phyloP scores from a whole-genome alignment of 2,888 invertebrate genomes.

The Metacarcinus magister region DNA sequence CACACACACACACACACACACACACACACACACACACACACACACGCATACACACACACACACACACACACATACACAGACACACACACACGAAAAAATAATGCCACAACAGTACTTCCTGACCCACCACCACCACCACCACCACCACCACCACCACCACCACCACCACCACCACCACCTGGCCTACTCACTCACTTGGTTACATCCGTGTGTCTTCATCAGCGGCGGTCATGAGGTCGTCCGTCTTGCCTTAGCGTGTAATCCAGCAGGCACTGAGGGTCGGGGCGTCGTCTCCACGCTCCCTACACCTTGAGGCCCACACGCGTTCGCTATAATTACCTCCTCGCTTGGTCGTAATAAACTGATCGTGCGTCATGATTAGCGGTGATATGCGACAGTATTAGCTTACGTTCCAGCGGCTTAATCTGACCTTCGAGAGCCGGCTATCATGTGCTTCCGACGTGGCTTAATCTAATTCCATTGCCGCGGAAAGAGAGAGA shows the following conservation, averaged over 20 bases:
- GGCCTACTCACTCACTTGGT: not conserved
- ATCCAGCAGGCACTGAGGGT: not conserved
- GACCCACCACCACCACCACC: too few species aligned
- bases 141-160: not conserved
- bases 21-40: slow-evolving; percentile 44
- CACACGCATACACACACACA: slow-evolving; percentile 35
- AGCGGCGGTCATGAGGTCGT: not conserved
- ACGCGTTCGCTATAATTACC: slow-evolving; percentile 49
- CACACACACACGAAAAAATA: not conserved
- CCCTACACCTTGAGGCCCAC: slow-evolving; percentile 26
- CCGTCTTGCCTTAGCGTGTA: not conserved
- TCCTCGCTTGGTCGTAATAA: slow-evolving; percentile 34
- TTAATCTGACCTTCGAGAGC: not conserved
- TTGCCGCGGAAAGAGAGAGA: not conserved
- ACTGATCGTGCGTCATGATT: slow-evolving; percentile 62
- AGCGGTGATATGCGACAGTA: slow-evolving; percentile 59
- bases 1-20: slow-evolving; percentile 4
- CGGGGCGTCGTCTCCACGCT: not conserved
- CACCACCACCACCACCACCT: not conserved
- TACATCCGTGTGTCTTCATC: slow-evolving; percentile 26
- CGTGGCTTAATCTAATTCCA: slow-evolving; percentile 56
- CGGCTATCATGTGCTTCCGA: slow-evolving; percentile 45
- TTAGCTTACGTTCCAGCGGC: slow-evolving; percentile 56
- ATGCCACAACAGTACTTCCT: too few species aligned
- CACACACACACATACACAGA: not conserved